Base-by-base conservation (phyloP, 2,888 invertebrate genomes). In the Boloria selene region DNA sequence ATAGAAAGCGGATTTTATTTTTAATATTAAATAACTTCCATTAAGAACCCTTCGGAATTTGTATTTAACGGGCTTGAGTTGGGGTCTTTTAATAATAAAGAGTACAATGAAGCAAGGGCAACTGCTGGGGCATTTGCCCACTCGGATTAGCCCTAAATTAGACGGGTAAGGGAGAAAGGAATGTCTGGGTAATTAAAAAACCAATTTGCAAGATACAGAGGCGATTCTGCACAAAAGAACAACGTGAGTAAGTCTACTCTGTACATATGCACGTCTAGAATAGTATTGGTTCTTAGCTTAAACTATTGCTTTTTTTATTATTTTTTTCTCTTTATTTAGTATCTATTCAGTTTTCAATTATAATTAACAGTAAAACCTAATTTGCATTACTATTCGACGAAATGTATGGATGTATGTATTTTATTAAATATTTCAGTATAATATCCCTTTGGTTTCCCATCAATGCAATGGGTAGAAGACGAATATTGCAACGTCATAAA, bases 141-240 rank as follows among this genome's bases (percentile, higher is more conserved):
- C 71, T 72, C 63, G 74, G 76, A 77, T 77, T 77, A 76, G 72
- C 73, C 74, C 74, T 74, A 77, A 77, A 77, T 77, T 74, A 73
- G 81, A 81, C 74, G 79, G 79, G 80, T 80, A 83, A 82, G 82
- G 81, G 79, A 79, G 77, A 81, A 81, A 79, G 75, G 77, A 78
- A 79, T 74, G 77, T 73, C 73, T 77, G 76, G 77, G 79, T 85
- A 86, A 87, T 87, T 87, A 87, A 87, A 86, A 86, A 86, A 81
- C 77, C 81, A 85, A 86, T 85, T 86, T 85, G 74, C 75, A 71
- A 74, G 75, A 77, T 76, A 77, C 72, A 72, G 71, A 68, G 63
- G 69, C 68, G 53, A 65, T 63, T 65, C 49, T 63, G 58, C 31
- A 65, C 55, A 69, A 70, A 70, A 70, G 70, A 70, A 68, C 70